Evolutionary conservation across 2,888 invertebrate genomes (phyloP).

Genomic region (Eristalis tenax): DNA sequence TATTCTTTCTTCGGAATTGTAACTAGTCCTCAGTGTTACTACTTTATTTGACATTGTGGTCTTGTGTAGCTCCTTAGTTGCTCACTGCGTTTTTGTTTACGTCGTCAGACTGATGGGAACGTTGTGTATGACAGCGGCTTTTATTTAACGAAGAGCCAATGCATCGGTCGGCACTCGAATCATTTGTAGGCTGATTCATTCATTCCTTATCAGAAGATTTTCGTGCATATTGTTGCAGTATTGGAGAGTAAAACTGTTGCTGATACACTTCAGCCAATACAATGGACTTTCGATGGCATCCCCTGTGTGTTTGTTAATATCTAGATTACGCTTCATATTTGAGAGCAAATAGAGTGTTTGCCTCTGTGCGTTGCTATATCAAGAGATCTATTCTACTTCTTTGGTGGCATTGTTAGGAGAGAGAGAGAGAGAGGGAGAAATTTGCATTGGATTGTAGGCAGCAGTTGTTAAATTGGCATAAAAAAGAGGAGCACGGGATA

Average conservation of each 20-base stretch:
- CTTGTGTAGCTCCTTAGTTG: background rate
- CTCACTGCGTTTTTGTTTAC: background rate
- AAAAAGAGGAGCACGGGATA: no score
- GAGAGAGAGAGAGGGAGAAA: no score
- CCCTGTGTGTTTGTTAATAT: background rate
- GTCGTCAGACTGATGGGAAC: background rate
- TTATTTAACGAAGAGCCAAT: background rate
- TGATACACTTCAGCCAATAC: background rate
- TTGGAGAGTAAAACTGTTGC: background rate
- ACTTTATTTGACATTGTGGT: constrained; percentile 6
- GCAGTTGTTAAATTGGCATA: no score
- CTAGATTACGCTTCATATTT: no score
- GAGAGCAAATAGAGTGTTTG: no score
- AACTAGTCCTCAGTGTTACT: background rate
- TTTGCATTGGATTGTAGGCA: no score
- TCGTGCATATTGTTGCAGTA: background rate
- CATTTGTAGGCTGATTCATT: background rate
- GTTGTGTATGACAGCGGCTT: background rate
- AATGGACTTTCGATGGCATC: background rate
- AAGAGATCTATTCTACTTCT: no score
- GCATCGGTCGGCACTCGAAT: background rate
- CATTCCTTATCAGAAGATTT: background rate
- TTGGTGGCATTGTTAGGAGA: no score
- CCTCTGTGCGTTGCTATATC: no score
- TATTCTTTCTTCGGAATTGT: background rate